Base-by-base conservation (phyloP, 1,140 invertebrate genomes). In the Bursaphelenchus mucronatus region DNA sequence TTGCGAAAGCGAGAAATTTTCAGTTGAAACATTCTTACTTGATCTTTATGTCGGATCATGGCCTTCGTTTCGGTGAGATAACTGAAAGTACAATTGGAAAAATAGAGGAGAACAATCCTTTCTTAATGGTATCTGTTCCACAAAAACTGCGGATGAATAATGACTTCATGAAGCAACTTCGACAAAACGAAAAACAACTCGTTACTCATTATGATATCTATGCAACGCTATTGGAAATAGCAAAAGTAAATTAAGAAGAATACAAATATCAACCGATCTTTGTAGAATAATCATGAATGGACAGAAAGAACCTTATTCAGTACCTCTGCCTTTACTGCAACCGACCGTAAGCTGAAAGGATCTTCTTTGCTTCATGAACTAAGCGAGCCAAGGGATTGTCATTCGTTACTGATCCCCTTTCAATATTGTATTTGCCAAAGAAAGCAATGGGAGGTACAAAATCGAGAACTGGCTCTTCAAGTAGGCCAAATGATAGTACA, bases 391-490 rank as follows among this genome's bases (percentile, higher is more conserved):
- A 39, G 57, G 11, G 45, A 45, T 17, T 59, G 57, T 9, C 13
- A 59, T 7, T 40, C 13, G 3, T 6, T 59, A 13, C 21, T n/a
- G 11, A 59, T 59, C 52, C 57, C 57, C 13, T 59, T 59, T 39
- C 19, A 59, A 11, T 59, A 46, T 7, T 59, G 57, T 44, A 45
- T 59, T 39, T 59, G 57, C 30, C 30, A 30, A 30, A 30, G 30
- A 5, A 30, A 30, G 30, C 30, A 30, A 30, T 30, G 30, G 30
- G 30, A 30, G 30, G 30, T 30, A 30, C 30, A 30, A 30, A 30
- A 30, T 30, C 30, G 30, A 30, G 30, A 30, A 5, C 5, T 30
- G 30, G 30, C 30, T 30, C 30, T 30, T 3, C 30, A 30, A 30
- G 30, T 30, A 30, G 30, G 30, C 30, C 30, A 30, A 30, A 30